Conservation (phyloP, 37 sponge, comb jelly and placozoan species). For the Corticium candelabrum region DNA sequence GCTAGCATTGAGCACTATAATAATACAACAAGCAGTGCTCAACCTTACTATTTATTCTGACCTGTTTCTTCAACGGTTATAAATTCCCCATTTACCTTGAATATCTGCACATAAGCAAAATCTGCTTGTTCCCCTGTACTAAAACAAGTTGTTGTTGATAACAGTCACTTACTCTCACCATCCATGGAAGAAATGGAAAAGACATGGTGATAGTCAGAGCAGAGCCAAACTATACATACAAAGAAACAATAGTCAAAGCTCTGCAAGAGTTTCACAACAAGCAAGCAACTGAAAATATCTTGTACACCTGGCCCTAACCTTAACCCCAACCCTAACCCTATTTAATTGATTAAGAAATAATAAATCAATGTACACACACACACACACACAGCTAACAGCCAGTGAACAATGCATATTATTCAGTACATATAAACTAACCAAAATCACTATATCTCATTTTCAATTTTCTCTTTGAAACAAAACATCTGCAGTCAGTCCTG, state of each 20-base stretch:
- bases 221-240: conserved; percentile 43
- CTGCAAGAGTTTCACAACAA: not conserved
- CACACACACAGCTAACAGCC: not conserved
- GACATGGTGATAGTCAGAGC: conserved; percentile 58
- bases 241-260: not conserved
- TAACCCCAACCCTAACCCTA: not conserved
- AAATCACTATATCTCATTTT: not conserved
- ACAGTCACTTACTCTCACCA: conserved; percentile 35
- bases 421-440: not conserved
- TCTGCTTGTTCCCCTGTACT: not conserved
- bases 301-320: too few species aligned
- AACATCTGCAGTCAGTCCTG: not conserved
- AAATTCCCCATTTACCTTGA: not conserved
- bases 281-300: too few species aligned
- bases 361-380: not conserved
- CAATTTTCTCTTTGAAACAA: not conserved
- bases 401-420: not conserved
- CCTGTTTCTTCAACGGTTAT: not conserved
- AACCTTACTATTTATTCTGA: too few species aligned
- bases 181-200: conserved; percentile 82
- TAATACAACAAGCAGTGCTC: too few species aligned
- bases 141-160: not conserved
- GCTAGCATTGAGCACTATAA: too few species aligned
- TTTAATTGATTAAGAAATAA: not conserved
- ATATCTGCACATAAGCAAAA: not conserved